These are phyloP conservation scores for Fopius arisanus DNA, from an alignment of 1,140 invertebrate species.

Conservation along the genomic window DNA sequence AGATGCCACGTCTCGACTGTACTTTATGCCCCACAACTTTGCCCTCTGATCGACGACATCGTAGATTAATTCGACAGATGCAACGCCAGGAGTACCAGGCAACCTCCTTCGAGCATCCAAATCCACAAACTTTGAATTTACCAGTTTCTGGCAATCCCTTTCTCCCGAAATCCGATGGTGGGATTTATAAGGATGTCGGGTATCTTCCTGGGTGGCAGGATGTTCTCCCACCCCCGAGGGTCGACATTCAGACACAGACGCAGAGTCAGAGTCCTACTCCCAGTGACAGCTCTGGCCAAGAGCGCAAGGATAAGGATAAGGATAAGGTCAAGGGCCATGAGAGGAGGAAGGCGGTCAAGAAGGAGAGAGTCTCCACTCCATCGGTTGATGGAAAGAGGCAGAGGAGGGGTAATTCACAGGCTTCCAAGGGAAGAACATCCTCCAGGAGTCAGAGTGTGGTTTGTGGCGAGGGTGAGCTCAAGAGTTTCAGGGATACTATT, in stretches of 20 bases:
- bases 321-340: slow-evolving; percentile 13
- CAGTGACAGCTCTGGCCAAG: background rate
- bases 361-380: slow-evolving; percentile 60
- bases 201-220: slow-evolving; percentile 18
- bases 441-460: slow-evolving; percentile 27
- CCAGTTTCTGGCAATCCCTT: background rate
- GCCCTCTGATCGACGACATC: slow-evolving; percentile 2
- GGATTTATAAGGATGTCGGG: slow-evolving; percentile 38
- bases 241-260: slow-evolving; percentile 27
- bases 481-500: slow-evolving; percentile 8
- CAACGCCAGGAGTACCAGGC: slow-evolving; percentile 48
- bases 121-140: slow-evolving; percentile 46
- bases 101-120: slow-evolving; percentile 59
- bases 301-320: slow-evolving; percentile 21
- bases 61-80: slow-evolving; percentile 23
- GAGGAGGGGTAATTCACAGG: slow-evolving; percentile 38
- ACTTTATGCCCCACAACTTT: slow-evolving; percentile 12
- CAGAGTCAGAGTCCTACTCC: slow-evolving; percentile 7
- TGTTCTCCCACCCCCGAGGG: background rate
- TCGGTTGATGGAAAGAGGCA: slow-evolving; percentile 61
- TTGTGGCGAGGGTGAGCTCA: background rate
- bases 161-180: slow-evolving; percentile 44
- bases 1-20: slow-evolving; percentile 14
- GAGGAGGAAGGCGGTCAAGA: slow-evolving; percentile 43
- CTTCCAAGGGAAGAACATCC: slow-evolving; percentile 39